Conservation (phyloP, 2,888 invertebrate genomes). For the Hermaeophaga mercurialis region DNA sequence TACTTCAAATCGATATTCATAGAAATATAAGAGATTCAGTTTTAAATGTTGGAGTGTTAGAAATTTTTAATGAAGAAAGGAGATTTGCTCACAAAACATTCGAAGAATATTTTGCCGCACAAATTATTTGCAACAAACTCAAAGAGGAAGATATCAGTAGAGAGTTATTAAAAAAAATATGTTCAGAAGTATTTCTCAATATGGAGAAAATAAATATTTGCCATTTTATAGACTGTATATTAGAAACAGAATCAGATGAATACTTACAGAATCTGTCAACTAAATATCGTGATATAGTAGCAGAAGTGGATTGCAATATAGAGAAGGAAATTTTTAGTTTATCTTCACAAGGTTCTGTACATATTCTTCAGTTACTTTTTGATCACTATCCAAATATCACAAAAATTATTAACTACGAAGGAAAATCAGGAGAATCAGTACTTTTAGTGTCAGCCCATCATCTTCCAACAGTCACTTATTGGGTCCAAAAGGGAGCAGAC, state of each 20-base stretch:
- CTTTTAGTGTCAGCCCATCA: constrained; percentile 6
- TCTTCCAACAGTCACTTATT: constrained; percentile 4
- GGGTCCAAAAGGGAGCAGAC: constrained; percentile 7
- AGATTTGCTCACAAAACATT: constrained; percentile 8
- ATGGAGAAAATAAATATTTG: constrained; percentile 10
- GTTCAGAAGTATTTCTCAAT: neutral
- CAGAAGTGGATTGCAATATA: neutral
- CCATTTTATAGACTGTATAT: constrained; percentile 10
- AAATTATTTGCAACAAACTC: neutral
- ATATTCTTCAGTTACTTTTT: constrained; percentile 2
- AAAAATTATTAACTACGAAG: neutral
- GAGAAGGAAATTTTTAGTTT: neutral
- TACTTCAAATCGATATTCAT: neutral
- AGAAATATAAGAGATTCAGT: neutral
- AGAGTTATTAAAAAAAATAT: neutral
- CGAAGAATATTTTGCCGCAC: constrained; percentile 12
- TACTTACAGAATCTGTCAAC: neutral
- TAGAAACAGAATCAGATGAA: neutral
- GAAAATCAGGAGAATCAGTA: neutral
- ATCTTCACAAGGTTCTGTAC: constrained; percentile 10
- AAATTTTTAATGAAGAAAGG: neutral
- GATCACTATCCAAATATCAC: neutral
- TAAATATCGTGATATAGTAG: neutral
- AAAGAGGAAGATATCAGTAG: neutral
- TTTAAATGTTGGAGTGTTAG: neutral